Percentiles rank a stretch among this genome's conserved stretches.
phyloP scores from a whole-genome alignment of 1,140 invertebrate genomes.

The Calycopis cecrops region DNA sequence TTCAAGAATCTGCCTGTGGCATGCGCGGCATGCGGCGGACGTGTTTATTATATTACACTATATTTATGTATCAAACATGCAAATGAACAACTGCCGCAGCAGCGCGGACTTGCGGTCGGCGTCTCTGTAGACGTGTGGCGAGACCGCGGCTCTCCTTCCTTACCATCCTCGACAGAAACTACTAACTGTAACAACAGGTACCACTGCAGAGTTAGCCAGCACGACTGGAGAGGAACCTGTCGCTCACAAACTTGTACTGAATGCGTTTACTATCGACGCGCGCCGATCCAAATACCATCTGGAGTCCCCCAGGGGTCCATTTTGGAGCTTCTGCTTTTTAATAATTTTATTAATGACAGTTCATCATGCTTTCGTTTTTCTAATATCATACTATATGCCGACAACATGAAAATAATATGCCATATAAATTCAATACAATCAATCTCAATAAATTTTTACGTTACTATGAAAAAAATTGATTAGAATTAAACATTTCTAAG shows the following conservation, averaged over 20 bases:
- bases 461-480: neutral
- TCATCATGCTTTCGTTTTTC: neutral
- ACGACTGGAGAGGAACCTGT: too few relatives aligned
- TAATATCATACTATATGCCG: neutral
- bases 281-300: neutral
- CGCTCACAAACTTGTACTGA: slow-evolving; percentile 4
- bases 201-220: too few relatives aligned
- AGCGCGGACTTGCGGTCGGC: too few relatives aligned
- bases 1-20: neutral
- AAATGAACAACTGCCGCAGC: too few relatives aligned
- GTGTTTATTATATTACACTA: neutral
- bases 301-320: slow-evolving; percentile 9
- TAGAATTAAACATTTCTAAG: slow-evolving; percentile 16
- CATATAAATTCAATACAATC: neutral
- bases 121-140: too few relatives aligned
- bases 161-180: too few relatives aligned
- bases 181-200: too few relatives aligned
- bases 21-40: neutral
- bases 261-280: neutral
- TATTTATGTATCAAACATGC: too few relatives aligned
- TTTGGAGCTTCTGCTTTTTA: neutral
- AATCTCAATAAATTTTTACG: neutral
- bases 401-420: slow-evolving; percentile 2
- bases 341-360: slow-evolving; percentile 1
- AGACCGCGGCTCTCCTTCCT: too few relatives aligned